Evolutionary conservation across 1,140 invertebrate genomes (phyloP).

Genomic region (Brachionus paranguensis): DNA sequence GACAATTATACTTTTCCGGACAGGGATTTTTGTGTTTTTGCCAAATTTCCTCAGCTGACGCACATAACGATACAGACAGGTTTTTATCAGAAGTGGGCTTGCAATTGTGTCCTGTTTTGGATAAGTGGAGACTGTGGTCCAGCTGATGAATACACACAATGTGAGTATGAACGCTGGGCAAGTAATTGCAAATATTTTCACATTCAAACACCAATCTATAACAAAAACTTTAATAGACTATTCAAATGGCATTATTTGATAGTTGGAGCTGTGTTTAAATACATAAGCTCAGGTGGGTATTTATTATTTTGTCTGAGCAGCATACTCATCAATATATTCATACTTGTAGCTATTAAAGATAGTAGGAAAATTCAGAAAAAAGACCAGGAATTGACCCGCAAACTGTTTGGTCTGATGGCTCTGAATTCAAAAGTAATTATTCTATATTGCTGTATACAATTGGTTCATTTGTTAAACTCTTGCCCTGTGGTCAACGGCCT

Average conservation of each 20-base stretch:
- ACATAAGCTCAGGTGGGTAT: not conserved
- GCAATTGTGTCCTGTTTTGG: not conserved
- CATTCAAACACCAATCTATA: not conserved
- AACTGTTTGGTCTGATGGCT: not conserved
- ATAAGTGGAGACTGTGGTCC: not conserved
- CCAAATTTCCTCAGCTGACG: not conserved
- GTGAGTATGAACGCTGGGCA: not conserved
- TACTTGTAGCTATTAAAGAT: not conserved
- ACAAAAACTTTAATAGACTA: not conserved
- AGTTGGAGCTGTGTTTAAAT: not conserved
- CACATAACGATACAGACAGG: not conserved
- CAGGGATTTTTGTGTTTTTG: not conserved
- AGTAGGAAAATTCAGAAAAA: not conserved
- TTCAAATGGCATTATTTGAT: not conserved
- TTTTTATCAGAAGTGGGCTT: not conserved
- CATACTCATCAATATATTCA: not conserved
- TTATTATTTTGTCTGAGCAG: not conserved
- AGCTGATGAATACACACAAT: not conserved
- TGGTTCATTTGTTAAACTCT: not conserved
- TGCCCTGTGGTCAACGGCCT: not conserved
- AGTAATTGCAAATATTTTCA: not conserved
- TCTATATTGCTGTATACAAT: not conserved
- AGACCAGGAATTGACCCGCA: not conserved
- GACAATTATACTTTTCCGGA: not conserved
- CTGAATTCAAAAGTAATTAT: not conserved